Conservation (phyloP, 2,113 vertebrate species). For the Melanerpes aurifrons region DNA sequence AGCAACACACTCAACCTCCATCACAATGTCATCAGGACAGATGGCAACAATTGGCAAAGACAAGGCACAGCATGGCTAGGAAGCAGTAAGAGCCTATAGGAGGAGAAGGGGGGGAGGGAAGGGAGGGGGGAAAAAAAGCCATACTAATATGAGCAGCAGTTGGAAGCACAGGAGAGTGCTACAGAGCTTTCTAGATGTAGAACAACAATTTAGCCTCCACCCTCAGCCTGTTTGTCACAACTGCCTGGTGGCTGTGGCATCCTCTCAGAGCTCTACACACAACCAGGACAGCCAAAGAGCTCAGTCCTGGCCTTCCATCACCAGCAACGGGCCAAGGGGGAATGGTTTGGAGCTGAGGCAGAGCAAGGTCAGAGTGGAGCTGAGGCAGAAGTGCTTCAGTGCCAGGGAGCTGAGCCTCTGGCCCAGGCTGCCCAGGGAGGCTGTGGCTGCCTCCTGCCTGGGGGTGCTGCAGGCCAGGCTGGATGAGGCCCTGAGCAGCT, state of each 20-base stretch:
- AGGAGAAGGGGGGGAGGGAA: slow-evolving; percentile 25
- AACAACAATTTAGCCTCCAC: not conserved
- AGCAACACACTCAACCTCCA: slow-evolving; percentile 60
- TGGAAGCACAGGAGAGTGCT: slow-evolving; percentile 23
- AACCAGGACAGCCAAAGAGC: not conserved
- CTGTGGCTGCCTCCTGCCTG: too few species aligned
- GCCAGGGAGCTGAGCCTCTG: too few species aligned
- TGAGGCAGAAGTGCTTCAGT: too few species aligned
- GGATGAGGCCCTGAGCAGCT: too few species aligned
- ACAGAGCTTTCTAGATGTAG: slow-evolving; percentile 32
- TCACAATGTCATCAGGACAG: slow-evolving; percentile 73
- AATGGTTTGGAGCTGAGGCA: too few species aligned
- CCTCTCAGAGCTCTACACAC: not conserved
- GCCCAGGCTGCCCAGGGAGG: too few species aligned
- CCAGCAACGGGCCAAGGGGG: too few species aligned
- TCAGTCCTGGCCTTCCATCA: not conserved
- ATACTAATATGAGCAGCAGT: slow-evolving; percentile 38
- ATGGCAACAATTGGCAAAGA: slow-evolving; percentile 72
- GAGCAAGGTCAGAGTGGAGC: too few species aligned
- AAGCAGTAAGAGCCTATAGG: slow-evolving; percentile 63
- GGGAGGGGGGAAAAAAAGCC: too few species aligned
- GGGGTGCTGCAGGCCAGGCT: too few species aligned
- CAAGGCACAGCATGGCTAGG: slow-evolving; percentile 60
- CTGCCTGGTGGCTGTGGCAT: not conserved
- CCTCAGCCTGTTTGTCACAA: not conserved